Conservation (phyloP, 2,113 vertebrate genomes). For the Pitta sordida region DNA sequence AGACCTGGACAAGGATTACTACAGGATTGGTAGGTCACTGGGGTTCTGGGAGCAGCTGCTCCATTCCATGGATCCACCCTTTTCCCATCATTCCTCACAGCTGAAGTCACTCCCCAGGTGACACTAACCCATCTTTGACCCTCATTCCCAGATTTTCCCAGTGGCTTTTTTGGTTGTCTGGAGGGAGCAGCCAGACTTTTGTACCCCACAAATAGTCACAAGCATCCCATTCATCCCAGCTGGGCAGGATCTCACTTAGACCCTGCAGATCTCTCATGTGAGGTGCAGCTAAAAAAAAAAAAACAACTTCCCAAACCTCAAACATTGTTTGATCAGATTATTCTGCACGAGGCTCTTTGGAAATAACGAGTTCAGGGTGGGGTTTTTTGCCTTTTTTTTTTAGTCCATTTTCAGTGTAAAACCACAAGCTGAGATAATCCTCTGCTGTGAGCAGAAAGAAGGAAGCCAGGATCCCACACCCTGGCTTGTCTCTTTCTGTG, state of each 20-base stretch:
- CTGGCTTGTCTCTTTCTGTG: fast-evolving
- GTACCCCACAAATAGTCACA: not conserved
- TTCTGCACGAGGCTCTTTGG: not conserved
- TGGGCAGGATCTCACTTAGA: not conserved
- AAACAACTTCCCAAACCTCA: not conserved
- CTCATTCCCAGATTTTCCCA: not conserved
- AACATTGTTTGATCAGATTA: not conserved
- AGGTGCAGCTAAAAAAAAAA: not conserved
- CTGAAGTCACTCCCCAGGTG: not conserved
- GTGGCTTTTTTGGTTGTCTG: not conserved
- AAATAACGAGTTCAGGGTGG: not conserved
- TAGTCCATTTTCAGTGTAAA: not conserved
- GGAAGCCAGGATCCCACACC: not conserved
- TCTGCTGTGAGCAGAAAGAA: not conserved
- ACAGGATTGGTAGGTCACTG: conserved; percentile 60
- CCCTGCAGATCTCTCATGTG: not conserved
- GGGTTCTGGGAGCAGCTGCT: not conserved
- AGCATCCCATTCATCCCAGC: not conserved
- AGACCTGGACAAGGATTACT: conserved; percentile 52
- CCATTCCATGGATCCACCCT: not conserved
- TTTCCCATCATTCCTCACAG: not conserved
- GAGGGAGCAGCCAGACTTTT: not conserved
- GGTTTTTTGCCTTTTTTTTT: not conserved
- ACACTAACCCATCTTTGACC: not conserved
- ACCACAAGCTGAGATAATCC: not conserved